These are phyloP conservation scores for Lipotes vexillifer DNA, from an alignment of 2,113 vertebrate genomes.

Conservation along the genomic window DNA sequence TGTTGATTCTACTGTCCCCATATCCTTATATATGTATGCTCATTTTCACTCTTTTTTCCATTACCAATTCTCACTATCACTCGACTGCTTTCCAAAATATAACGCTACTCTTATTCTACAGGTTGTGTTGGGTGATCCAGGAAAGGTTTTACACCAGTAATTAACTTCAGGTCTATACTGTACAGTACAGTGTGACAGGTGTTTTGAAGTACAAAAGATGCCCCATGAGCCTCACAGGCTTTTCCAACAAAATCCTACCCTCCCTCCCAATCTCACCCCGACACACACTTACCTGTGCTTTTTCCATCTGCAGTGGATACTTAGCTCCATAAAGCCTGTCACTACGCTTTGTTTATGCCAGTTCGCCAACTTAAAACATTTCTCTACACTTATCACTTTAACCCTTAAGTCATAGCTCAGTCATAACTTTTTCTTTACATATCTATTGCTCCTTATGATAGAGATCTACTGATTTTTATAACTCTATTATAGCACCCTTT, in stretches of 20 bases:
- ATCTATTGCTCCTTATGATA: background rate
- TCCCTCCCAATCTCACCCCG: accelerated
- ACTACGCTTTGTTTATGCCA: background rate
- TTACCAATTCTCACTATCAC: background rate
- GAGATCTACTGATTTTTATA: background rate
- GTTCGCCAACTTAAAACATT: background rate
- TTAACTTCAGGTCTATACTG: background rate
- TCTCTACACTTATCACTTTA: background rate
- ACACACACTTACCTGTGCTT: background rate
- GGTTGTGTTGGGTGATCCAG: background rate
- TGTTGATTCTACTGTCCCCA: background rate
- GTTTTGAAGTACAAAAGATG: background rate
- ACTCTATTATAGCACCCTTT: background rate
- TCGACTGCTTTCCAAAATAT: background rate
- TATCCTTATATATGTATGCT: no score
- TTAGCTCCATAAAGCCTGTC: background rate
- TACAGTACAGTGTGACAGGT: background rate
- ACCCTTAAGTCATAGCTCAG: background rate
- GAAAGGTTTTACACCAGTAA: background rate
- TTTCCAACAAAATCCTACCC: background rate
- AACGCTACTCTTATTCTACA: background rate
- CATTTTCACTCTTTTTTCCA: background rate
- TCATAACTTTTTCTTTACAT: background rate
- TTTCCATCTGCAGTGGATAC: background rate
- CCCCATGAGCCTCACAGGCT: background rate